phyloP scores from a whole-genome alignment of 2,888 invertebrate genomes.

The Synergus itoensis region DNA sequence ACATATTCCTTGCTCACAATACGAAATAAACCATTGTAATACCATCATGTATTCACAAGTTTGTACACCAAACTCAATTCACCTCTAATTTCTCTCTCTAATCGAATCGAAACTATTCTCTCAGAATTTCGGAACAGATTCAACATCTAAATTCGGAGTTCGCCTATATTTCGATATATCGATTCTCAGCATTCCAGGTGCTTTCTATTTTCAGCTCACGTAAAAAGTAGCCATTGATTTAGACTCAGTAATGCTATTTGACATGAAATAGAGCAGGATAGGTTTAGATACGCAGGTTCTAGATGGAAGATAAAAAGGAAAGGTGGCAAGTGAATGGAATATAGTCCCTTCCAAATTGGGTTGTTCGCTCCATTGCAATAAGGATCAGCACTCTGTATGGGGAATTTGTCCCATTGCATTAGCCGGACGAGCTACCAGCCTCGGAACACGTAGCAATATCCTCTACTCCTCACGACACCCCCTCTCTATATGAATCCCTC shows the following conservation, averaged over 20 bases:
- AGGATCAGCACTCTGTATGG: not conserved
- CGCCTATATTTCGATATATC: not conserved
- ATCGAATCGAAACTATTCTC: not conserved
- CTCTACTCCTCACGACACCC: not conserved
- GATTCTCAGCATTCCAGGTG: not conserved
- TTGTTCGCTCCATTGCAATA: slow-evolving; percentile 26
- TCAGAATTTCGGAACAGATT: not conserved
- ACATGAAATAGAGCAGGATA: not conserved
- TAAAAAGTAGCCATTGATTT: slow-evolving; percentile 3
- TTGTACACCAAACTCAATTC: not conserved
- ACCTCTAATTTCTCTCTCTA: not conserved
- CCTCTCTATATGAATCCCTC: slow-evolving; percentile 10
- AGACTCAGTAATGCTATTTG: slow-evolving; percentile 10
- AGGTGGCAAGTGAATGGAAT: not conserved
- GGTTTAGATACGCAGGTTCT: slow-evolving; percentile 13
- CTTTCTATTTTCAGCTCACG: slow-evolving; percentile 20
- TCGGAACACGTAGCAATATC: slow-evolving; percentile 37
- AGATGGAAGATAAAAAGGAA: not conserved
- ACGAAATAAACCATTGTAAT: not conserved
- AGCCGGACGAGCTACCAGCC: not conserved
- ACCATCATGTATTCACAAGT: not conserved
- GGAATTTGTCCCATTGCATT: slow-evolving; percentile 34
- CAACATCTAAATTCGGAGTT: not conserved
- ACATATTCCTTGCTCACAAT: no score
- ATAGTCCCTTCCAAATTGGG: slow-evolving; percentile 12